Percentiles rank a stretch among this genome's conserved stretches.
phyloP scores from a whole-genome alignment of 2,797 vertebrate genomes.

The Erithacus rubecula region DNA sequence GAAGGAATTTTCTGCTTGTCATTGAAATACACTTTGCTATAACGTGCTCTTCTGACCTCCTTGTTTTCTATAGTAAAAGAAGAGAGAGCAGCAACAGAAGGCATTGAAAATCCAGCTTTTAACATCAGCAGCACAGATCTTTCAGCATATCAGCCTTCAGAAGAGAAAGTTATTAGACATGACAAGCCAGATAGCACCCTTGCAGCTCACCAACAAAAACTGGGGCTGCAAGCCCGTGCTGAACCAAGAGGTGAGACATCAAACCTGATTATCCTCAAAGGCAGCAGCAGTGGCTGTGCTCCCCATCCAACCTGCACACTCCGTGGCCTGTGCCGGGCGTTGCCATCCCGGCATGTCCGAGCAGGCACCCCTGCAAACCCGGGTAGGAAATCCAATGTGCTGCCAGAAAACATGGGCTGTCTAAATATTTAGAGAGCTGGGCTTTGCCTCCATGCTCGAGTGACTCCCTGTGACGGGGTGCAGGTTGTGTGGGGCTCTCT shows the following conservation, averaged over 20 bases:
- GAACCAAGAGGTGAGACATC: slow-evolving; percentile 92
- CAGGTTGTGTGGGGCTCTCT: not conserved
- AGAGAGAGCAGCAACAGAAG: slow-evolving; percentile 75
- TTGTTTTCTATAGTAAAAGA: slow-evolving; percentile 82
- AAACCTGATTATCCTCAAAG: slow-evolving; percentile 85
- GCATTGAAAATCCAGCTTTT: slow-evolving; percentile 87
- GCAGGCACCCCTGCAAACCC: slow-evolving; percentile 55
- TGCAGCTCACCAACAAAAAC: slow-evolving; percentile 87
- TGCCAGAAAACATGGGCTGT: not conserved
- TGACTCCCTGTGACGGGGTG: rapidly evolving
- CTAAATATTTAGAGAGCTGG: not conserved
- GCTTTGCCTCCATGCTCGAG: not conserved
- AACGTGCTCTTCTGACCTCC: slow-evolving; percentile 76
- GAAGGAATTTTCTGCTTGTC: slow-evolving; percentile 81
- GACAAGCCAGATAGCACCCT: slow-evolving; percentile 88
- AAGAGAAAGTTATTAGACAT: slow-evolving; percentile 85
- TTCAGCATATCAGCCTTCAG: slow-evolving; percentile 80
- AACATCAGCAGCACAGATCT: slow-evolving; percentile 80
- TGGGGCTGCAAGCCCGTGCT: slow-evolving; percentile 83
- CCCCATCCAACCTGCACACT: slow-evolving; percentile 78
- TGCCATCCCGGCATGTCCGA: slow-evolving; percentile 74
- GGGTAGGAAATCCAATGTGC: not conserved
- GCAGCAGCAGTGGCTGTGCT: slow-evolving; percentile 77
- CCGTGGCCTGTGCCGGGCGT: slow-evolving; percentile 63
- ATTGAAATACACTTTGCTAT: slow-evolving; percentile 76